Evolutionary conservation across 1,140 invertebrate species (phyloP).

Genomic region (Vollenhovia emeryi): DNA sequence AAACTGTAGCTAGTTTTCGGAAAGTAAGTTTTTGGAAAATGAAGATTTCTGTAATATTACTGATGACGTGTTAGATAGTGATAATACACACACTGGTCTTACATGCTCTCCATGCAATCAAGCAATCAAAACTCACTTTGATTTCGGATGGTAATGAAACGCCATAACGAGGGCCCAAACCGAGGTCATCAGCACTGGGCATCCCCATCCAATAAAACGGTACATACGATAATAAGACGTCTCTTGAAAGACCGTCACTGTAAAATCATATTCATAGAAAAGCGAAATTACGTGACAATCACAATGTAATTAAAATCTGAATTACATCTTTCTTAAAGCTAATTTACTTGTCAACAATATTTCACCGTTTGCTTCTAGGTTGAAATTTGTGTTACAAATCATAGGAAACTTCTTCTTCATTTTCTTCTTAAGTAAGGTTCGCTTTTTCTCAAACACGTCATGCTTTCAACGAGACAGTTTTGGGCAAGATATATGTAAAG

Average conservation of each 20-base stretch:
- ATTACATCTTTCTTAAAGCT: neutral
- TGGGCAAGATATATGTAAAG: neutral
- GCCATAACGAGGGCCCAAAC: constrained; percentile 90
- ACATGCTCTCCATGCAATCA: neutral
- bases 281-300: neutral
- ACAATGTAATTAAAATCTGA: neutral
- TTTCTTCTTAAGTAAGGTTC: neutral
- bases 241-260: constrained; percentile 92
- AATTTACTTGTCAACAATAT: neutral
- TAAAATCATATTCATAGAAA: constrained; percentile 59
- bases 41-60: neutral
- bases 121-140: constrained; percentile 80
- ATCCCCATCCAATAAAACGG: constrained; percentile 92
- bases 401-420: neutral
- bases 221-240: constrained; percentile 90
- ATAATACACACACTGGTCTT: neutral
- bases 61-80: neutral
- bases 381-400: neutral
- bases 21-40: neutral
- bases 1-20: too few relatives aligned
- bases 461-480: neutral
- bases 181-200: constrained; percentile 90
- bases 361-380: neutral
- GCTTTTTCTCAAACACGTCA: neutral
- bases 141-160: constrained; percentile 83